Conservation (phyloP, 2,113 vertebrate genomes). For the Mus musculus region GRCm39 chr19:43116501-43117000, state of each 20-base stretch:
- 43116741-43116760: neutral
- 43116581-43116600: neutral
- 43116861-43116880: neutral
- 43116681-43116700: neutral
- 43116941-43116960: neutral
- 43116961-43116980: neutral
- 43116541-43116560: too few species aligned
- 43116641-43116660: neutral
- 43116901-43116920: neutral
- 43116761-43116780: neutral
- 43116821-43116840: neutral
- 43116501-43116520: too few species aligned
- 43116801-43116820: neutral
- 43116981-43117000: too few species aligned
- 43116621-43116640: neutral
- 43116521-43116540: too few species aligned
- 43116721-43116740: neutral
- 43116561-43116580: neutral
- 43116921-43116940: neutral
- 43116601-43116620: neutral
- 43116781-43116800: neutral
- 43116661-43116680: neutral
- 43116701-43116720: neutral
- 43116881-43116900: neutral
- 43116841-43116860: neutral